phyloP scores from a whole-genome alignment of 2,888 invertebrate species.

The Oxystoma pomonae region DNA sequence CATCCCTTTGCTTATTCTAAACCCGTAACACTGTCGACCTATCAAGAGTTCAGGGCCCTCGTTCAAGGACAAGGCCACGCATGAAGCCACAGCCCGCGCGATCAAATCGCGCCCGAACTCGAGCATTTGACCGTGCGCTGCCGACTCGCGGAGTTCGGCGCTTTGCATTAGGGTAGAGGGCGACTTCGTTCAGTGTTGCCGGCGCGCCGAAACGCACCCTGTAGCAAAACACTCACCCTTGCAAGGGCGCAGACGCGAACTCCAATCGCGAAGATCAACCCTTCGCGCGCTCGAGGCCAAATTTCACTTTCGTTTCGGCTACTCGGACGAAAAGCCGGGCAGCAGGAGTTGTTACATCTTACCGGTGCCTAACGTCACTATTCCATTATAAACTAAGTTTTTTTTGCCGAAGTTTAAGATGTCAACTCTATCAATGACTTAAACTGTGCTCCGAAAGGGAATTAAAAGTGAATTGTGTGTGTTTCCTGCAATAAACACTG shows the following conservation, averaged over 20 bases:
- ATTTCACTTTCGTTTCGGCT: conserved; percentile 10
- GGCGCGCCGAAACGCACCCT: neutral
- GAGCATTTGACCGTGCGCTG: neutral
- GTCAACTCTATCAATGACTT: neutral
- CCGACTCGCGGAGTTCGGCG: conserved; percentile 16
- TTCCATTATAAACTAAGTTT: neutral
- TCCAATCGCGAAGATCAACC: conserved; percentile 1
- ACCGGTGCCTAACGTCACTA: neutral
- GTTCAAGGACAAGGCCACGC: conserved; percentile 59
- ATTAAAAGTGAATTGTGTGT: too few species aligned
- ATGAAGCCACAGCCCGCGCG: conserved; percentile 18
- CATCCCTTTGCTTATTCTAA: neutral
- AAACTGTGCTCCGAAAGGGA: neutral
- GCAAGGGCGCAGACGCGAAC: conserved; percentile 26
- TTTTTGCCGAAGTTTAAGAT: neutral
- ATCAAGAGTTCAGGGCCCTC: conserved; percentile 45
- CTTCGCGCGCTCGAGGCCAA: conserved; percentile 3
- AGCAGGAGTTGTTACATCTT: neutral
- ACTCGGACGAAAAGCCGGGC: neutral
- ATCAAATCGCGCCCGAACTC: neutral
- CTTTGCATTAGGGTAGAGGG: conserved; percentile 5
- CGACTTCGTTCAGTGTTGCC: too few species aligned
- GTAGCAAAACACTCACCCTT: too few species aligned
- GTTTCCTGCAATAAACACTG: too few species aligned
- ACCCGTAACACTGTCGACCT: neutral